Percentiles rank a stretch among this genome's conserved stretches.
phyloP scores from a whole-genome alignment of 2,113 vertebrate species.

The Onychostruthus taczanowskii region DNA sequence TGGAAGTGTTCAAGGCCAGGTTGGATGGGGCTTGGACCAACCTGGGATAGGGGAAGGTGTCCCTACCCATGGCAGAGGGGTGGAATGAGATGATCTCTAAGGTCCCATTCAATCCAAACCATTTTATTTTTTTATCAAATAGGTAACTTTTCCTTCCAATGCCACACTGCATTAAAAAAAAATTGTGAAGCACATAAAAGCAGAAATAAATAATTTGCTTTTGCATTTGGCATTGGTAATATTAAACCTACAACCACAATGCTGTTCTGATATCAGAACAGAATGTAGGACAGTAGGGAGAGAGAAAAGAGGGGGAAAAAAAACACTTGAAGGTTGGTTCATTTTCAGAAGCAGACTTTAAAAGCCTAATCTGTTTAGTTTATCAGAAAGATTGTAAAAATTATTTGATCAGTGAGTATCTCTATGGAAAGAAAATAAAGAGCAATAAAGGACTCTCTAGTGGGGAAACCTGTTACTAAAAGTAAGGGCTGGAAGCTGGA shows the following conservation, averaged over 20 bases:
- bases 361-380: neutral
- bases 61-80: neutral
- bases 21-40: neutral
- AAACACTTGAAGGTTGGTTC: neutral
- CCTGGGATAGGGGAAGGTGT: neutral
- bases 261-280: neutral
- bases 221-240: neutral
- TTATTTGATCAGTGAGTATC: neutral
- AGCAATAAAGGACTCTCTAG: neutral
- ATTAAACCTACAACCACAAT: neutral
- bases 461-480: neutral
- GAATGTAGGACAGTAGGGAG: neutral
- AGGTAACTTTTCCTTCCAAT: neutral
- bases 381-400: neutral
- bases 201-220: neutral
- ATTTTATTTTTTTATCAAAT: neutral
- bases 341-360: neutral
- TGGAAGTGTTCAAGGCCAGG: neutral
- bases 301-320: rapidly evolving
- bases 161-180: neutral
- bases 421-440: neutral
- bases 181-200: neutral
- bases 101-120: neutral
- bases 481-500: neutral
- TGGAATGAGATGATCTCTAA: neutral